Evolutionary conservation across 1,140 invertebrate genomes (phyloP), one percentile per base, ranked within the genome.

Genomic region (Apis dorsata): DNA sequence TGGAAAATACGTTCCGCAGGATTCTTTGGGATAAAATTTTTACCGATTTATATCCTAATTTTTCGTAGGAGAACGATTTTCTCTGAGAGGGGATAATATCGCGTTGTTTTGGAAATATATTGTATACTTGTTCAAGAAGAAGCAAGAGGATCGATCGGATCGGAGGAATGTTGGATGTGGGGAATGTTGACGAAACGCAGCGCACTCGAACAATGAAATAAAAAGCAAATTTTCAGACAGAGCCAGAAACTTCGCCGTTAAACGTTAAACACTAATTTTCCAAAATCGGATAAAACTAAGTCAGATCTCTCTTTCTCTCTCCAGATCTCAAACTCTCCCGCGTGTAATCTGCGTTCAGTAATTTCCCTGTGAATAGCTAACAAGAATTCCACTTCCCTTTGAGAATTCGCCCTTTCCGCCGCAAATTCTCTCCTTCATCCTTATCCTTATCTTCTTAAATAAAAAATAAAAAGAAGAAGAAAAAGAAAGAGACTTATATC

Each of bases 381-480:
- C 17, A n/a, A 49, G 44, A 69, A 49, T 51, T n/a, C 12, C 68
- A 11, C 44, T 49, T 69, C 13, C 44, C 44, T n/a, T n/a, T 15
- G 13, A 51, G 21, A 49, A 51, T 69, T 51, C 44, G 15, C 12
- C 12, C 13, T 15, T 69, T 44, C 15, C 66, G 10, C 11, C 5
- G 7, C 44, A 7, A 65, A 17, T 34, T 24, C 12, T 21, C 44
- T 2, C 12, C 15, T 3, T 49, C 11, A 7, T 1, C 19, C 7
- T 2, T 12, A 0, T n/a, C 12, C 1, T 9, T 15, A 8, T 9
- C 24, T 10, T 2, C 8, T 28, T 10, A 28, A 65, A 19, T 9
- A n/a, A 49, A 0, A 49, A 17, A 12, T 9, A 24, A 66, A 2
- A 21, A 44, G 5, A 51, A n/a, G 12, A 69, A 49, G 7, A 13